phyloP scores from a whole-genome alignment of 2,113 vertebrate species.

The Myotis lucifugus region DNA sequence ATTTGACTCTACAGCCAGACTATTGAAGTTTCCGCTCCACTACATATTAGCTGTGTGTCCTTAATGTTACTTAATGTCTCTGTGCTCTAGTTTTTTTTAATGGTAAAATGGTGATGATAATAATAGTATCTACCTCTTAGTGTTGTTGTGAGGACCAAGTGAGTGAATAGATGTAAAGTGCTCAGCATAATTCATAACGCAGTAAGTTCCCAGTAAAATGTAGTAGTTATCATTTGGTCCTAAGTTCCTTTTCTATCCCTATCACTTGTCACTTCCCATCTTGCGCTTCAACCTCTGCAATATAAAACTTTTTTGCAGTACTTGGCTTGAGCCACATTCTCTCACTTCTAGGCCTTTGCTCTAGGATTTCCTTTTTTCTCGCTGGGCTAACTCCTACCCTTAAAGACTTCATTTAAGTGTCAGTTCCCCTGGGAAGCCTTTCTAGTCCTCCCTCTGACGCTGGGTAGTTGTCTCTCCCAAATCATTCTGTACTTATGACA shows the following conservation, averaged over 20 bases:
- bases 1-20: background rate
- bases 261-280: background rate
- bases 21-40: background rate
- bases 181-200: background rate
- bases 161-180: background rate
- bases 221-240: background rate
- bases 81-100: background rate
- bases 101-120: background rate
- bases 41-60: background rate
- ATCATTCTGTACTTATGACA: background rate
- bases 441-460: background rate
- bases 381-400: background rate
- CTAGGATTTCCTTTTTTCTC: background rate
- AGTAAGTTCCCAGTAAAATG: background rate
- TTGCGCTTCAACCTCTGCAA: background rate
- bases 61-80: background rate
- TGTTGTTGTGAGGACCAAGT: background rate
- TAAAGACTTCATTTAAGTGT: background rate
- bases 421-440: constrained; percentile 17
- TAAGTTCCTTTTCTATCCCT: background rate
- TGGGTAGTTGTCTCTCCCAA: background rate
- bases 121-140: background rate
- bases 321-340: background rate
- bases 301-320: background rate
- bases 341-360: background rate